Percentiles rank a stretch among this genome's conserved stretches.
Conservation (phyloP, 2,113 vertebrate genomes). For the Gulo gulo region DNA sequence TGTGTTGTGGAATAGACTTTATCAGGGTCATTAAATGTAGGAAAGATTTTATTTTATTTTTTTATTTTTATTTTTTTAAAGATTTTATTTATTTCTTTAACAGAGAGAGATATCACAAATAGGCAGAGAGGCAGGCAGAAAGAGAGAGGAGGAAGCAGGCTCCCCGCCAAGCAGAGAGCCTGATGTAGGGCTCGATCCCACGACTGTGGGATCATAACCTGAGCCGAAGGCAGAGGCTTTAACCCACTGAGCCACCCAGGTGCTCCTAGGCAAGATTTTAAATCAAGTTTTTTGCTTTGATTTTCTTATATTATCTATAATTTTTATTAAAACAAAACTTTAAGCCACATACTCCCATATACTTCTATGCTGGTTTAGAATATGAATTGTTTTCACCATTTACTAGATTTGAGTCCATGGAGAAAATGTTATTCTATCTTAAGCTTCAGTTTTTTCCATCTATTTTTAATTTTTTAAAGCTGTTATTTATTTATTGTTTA, state of each 20-base stretch:
- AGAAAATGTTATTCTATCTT: background rate
- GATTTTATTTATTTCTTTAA: too few relatives aligned
- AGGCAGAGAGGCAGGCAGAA: too few relatives aligned
- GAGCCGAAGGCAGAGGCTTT: too few relatives aligned
- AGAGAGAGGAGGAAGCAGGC: too few relatives aligned
- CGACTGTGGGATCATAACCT: too few relatives aligned
- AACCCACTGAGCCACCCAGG: too few relatives aligned
- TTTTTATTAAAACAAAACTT: background rate
- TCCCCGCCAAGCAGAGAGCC: too few relatives aligned
- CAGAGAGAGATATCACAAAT: too few relatives aligned
- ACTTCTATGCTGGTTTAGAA: background rate
- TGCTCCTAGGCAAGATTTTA: background rate
- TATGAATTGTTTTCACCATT: background rate
- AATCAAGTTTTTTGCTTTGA: background rate
- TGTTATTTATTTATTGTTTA: background rate
- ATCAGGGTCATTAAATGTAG: background rate
- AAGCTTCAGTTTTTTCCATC: background rate
- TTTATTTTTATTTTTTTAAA: too few relatives aligned
- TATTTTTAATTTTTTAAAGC: background rate
- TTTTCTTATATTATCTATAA: background rate
- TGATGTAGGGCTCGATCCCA: too few relatives aligned
- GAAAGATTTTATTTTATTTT: background rate
- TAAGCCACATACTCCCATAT: background rate
- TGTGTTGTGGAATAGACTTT: background rate
- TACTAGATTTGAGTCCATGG: background rate